Evolutionary conservation across 1,140 invertebrate species (phyloP), one percentile per base, ranked within the genome.

Genomic region (Zaprionus gabonicus): DNA sequence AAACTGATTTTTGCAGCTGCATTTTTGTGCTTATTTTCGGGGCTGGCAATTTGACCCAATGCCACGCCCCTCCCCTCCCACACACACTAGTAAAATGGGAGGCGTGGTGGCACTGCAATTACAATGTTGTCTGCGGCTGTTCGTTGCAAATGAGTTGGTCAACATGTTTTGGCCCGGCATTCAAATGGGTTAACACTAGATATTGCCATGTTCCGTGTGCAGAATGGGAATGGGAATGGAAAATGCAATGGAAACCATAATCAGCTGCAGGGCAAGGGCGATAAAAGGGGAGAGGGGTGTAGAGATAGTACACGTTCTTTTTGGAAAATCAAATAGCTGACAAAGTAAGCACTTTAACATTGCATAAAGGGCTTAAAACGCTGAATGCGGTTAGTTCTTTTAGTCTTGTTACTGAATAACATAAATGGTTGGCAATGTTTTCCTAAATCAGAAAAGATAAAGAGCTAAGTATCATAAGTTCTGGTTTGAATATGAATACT

Each of bases 101-200:
- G 46, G 46, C 46, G 20, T 51, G 7, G 46, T 49, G 46, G 46
- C 82, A 80, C 68, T 74, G 77, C 82, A 86, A 86, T 86, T 86
- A 86, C 82, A 82, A 76, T 87, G 82, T 73, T 85, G 83, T 85
- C 71, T 86, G 82, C 71, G 64, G 68, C 41, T 71, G 58, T 63
- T 74, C 76, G 76, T 57, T 86, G 82, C 80, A 86, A 86, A 86
- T 87, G 82, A 86, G 82, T 86, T 86, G 82, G 82, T 86, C 82
- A 86, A 87, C 82, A 86, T 87, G 82, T 87, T 86, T 77, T 82
- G 56, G 46, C 46, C 68, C 57, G 59, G 66, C 25, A 44, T 41
- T 76, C 46, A 34, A 65, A 72, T 58, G 74, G 57, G 62, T 28
- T 56, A 57, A 51, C 56, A 46, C 31, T 31, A 31, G 36, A 70